Conservation (phyloP, 2,888 invertebrate species). For the Carcina quercana region DNA sequence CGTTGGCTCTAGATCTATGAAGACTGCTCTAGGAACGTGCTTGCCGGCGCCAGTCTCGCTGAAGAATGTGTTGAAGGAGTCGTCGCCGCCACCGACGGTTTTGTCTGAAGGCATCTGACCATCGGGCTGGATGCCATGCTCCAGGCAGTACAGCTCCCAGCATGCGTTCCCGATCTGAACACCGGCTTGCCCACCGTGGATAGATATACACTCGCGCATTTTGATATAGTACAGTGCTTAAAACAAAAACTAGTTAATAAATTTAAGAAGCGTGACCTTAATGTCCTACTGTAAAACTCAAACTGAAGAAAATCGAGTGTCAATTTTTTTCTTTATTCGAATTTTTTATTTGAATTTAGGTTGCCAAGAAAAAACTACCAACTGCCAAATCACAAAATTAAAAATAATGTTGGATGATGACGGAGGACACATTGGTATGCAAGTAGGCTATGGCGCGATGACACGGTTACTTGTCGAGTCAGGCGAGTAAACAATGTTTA, state of each 20-base stretch:
- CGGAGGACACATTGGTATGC: too few relatives aligned
- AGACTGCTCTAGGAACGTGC: slow-evolving; percentile 95
- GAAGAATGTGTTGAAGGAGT: slow-evolving; percentile 96
- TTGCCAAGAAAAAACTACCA: too few relatives aligned
- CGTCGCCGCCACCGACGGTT: slow-evolving; percentile 89
- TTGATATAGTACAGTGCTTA: slow-evolving; percentile 30
- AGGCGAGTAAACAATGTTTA: too few relatives aligned
- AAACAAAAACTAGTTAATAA: slow-evolving; percentile 35
- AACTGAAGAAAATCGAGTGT: slow-evolving; percentile 19
- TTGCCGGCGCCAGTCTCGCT: slow-evolving; percentile 96
- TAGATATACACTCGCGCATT: slow-evolving; percentile 68
- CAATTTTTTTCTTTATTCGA: background rate
- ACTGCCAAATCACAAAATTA: too few relatives aligned
- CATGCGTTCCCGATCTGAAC: slow-evolving; percentile 92
- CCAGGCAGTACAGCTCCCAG: slow-evolving; percentile 89
- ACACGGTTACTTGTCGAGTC: too few relatives aligned
- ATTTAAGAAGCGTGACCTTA: slow-evolving; percentile 14
- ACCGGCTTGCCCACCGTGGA: slow-evolving; percentile 73
- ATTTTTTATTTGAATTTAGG: background rate
- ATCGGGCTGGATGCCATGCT: slow-evolving; percentile 88
- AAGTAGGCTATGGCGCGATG: too few relatives aligned
- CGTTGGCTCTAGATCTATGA: slow-evolving; percentile 96
- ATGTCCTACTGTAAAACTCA: slow-evolving; percentile 22
- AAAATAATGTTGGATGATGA: too few relatives aligned
- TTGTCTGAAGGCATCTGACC: slow-evolving; percentile 91